Base-by-base conservation (phyloP, 2,113 vertebrate species). In the Pluvianellus socialis region DNA sequence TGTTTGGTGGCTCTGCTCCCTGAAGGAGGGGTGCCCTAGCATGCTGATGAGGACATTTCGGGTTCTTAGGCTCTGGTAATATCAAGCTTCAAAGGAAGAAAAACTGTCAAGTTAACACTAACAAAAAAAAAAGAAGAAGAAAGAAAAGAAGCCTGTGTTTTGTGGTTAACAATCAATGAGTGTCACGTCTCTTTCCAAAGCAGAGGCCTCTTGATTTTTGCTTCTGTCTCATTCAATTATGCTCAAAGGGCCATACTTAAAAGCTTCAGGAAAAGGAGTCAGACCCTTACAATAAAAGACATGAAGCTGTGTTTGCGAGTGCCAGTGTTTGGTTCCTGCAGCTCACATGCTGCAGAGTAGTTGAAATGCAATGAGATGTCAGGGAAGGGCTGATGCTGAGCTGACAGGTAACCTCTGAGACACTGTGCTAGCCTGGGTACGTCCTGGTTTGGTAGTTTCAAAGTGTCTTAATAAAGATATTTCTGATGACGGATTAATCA, bases 181-280 rank as follows among this genome's bases (percentile, higher is more conserved):
- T 7, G 6, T 63, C 82, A 88, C 4, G 3, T 85, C 93, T 96
- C 82, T 80, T 88, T 93, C 74, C 65, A 76, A 76, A 86, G 93
- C 67, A 83, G 59, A 92, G 90, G 89, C 62, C 79, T 82, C 79
- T 86, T 33, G 22, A 47, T 92, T 97, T 93, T 93, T 83, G n/a
- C 71, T 93, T 71, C 93, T 93, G 92, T 92, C 95, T 90, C 47
- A 52, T 83, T 92, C 90, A 95, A 73, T 97, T 90, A 90, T 52
- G 21, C 85, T 96, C 92, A 94, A 86, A 94, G 74, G 30, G 40
- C 77, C 33, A 10, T 52, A 47, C 77, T 89, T 85, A 38, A 83
- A 88, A 88, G 40, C 45, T 88, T 35, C 62, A 83, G 90, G 82
- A 71, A 93, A 89, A 91, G 72, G 92, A 93, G 81, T 88, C 67